These are phyloP conservation scores for Drosophila mulleri DNA, from an alignment of 2,888 invertebrate genomes.

Conservation along the genomic window DNA sequence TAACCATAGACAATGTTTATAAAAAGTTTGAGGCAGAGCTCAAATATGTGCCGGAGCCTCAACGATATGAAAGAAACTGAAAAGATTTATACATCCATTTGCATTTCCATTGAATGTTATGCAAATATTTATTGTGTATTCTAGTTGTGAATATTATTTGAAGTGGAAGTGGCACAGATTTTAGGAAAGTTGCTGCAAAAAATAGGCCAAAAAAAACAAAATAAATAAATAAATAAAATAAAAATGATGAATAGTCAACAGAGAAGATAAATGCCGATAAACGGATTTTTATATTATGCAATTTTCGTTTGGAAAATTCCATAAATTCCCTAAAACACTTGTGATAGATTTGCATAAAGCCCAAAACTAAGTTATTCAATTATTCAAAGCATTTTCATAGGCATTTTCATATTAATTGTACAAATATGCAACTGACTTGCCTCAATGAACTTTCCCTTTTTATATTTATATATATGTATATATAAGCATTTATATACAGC, in stretches of 20 bases:
- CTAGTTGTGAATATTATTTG: conserved; percentile 39
- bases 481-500: not conserved
- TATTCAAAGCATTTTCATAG: conserved; percentile 70
- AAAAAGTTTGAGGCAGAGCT: conserved; percentile 8
- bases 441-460: conserved; percentile 80
- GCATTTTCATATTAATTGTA: conserved; percentile 67
- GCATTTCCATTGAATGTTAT: conserved; percentile 69
- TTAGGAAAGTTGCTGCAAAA: conserved; percentile 53
- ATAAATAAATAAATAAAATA: too few species aligned
- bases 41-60: conserved; percentile 59
- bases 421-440: conserved; percentile 59
- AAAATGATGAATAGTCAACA: not conserved
- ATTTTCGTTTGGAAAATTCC: conserved; percentile 22
- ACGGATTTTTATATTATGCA: not conserved
- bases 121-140: conserved; percentile 67
- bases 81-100: conserved; percentile 55
- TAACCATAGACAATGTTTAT: conserved; percentile 13
- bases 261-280: not conserved
- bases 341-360: conserved; percentile 41
- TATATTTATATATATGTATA: conserved; percentile 12
- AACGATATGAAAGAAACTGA: conserved; percentile 26
- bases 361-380: conserved; percentile 60
- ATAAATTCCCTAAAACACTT: conserved; percentile 11
- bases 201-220: not conserved
- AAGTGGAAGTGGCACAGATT: conserved; percentile 60